Evolutionary conservation across 1,140 invertebrate genomes (phyloP), one percentile per base, ranked within the genome.

Genomic region (Trinorchestia longiramus): DNA sequence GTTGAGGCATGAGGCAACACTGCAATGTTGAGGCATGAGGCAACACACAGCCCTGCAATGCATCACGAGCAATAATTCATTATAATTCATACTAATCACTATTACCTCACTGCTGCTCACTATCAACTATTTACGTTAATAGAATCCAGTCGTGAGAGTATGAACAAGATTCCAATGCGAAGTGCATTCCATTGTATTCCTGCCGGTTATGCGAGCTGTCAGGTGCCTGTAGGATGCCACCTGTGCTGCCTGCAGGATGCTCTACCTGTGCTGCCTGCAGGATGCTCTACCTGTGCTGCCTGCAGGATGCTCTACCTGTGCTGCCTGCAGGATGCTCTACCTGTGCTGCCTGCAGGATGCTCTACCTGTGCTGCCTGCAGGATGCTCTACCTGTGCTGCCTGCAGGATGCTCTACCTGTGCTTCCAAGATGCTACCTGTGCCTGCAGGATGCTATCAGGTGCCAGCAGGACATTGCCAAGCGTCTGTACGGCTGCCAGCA

Each of bases 391-490:
- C 97, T 98, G 97, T 95, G 98, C n/a, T n/a, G n/a, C 42, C 95
- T 95, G 47, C 62, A 57, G 95, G 95, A 95, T 43, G 42, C 95
- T 43, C 6, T 62, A n/a, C 87, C 8, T 4, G 47, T n/a, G 44
- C 47, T 42, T 23, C 41, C 57, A 96, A 45, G 47, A 47, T 45
- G 11, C 11, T 97, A 98, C 97, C 97, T 98, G 97, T 95, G 98
- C 97, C 97, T 98, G 97, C 97, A 97, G 97, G 95, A 98, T 97
- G 97, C 98, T 98, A 97, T 98, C 97, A 97, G 97, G 97, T 96
- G 98, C 98, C 41, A 98, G 97, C 36, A 98, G 97, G 92, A 98
- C 97, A 97, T 98, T 98, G 90, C 97, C 97, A 45, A 98, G 97
- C 42, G 97, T 97, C 95, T 97, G 97, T 43, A 97, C 97, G 28